These are phyloP conservation scores for Pomatostomus ruficeps DNA, from an alignment of 2,113 vertebrate species.

Conservation along the genomic window DNA sequence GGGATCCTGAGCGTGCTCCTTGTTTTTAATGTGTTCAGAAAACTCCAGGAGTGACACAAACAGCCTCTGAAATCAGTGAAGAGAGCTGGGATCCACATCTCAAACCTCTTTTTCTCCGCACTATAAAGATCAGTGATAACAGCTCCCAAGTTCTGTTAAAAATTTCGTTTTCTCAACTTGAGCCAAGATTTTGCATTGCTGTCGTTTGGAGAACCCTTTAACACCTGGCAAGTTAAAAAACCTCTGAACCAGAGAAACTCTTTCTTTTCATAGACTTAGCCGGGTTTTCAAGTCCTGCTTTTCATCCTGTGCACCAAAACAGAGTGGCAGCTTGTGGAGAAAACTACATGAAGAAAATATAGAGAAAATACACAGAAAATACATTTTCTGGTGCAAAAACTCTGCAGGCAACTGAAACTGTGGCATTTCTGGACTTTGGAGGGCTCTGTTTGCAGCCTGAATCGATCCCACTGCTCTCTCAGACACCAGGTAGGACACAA, in stretches of 20 bases:
- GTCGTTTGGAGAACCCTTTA: not conserved
- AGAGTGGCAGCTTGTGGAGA: not conserved
- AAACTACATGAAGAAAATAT: not conserved
- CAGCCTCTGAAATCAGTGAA: not conserved
- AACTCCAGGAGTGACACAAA: not conserved
- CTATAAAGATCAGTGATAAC: not conserved
- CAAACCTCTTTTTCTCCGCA: not conserved
- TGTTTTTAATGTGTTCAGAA: not conserved
- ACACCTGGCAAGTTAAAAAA: not conserved
- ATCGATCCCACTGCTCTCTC: not conserved
- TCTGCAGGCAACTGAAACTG: not conserved
- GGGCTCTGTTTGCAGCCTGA: not conserved
- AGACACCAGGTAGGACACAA: not conserved
- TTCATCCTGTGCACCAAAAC: not conserved
- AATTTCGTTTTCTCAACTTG: not conserved
- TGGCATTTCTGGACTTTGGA: not conserved
- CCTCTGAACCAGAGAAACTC: not conserved
- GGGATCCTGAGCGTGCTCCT: not conserved
- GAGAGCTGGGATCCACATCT: not conserved
- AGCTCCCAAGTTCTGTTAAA: not conserved
- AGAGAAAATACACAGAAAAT: not conserved
- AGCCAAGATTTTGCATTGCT: not conserved
- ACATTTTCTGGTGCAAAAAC: not conserved
- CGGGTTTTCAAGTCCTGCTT: not conserved
- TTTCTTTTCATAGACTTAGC: not conserved